Evolutionary conservation across 2,797 vertebrate genomes (phyloP), one percentile per base, ranked within the genome.

Genomic region (Mormyrus proboscirostris): DNA sequence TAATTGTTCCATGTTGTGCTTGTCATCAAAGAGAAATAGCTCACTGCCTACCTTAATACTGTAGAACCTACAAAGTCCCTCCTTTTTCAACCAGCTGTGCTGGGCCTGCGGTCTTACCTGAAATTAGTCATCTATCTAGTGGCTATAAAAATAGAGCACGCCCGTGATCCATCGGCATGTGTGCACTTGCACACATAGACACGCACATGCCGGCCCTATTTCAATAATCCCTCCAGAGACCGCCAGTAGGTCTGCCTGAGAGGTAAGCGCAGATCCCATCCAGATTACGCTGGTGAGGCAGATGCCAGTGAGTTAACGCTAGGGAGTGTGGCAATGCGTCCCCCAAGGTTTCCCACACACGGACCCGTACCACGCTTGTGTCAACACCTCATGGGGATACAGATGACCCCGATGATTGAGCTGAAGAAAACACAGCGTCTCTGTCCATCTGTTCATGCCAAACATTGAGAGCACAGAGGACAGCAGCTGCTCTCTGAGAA

Each of bases 351-450:
- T 89, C 89, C 85, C 89, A 89, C 51, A n/a, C 83, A 19, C 57
- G 3, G 12, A 19, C 59, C 22, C 83, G 59, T 22, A 59, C 84
- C 38, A 47, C 50, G 88, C 89, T 88, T 86, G 88, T 90, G 53
- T 88, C 87, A 47, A 19, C 69, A 62, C 87, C 87, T 89, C 59
- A 84, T 62, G 88, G 92, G 92, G 91, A 92, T 92, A 90, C 91
- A 93, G 93, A 94, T 94, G 93, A 94, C 93, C 89, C 89, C 86
- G 49, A 89, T 92, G 93, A 92, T 92, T 51, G 89, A 88, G 83
- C 33, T 47, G 90, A 91, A 89, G 92, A 93, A 91, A 90, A 83
- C 91, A 89, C 85, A 90, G 94, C 92, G 92, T 95, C 94, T 93
- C 91, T 89, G 88, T 93, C 94, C 92, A 92, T 92, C 92, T 47